phyloP scores from a whole-genome alignment of 2,888 invertebrate genomes.

The Caenorhabditis sp. region DNA sequence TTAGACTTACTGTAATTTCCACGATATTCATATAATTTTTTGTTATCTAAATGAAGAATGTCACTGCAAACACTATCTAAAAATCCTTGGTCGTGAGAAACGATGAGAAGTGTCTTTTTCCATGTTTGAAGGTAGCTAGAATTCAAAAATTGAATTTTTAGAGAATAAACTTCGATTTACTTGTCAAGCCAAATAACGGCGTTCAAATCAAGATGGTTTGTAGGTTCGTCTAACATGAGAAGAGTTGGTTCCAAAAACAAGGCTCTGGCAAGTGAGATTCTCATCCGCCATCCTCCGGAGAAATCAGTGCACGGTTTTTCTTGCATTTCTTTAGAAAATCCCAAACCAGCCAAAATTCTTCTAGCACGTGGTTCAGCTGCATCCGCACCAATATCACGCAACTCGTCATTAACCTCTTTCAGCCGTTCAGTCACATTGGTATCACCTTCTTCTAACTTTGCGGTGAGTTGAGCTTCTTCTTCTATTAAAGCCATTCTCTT shows the following conservation, averaged over 20 bases:
- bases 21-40: constrained; percentile 93
- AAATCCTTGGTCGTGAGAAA: constrained; percentile 99
- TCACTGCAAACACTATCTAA: constrained; percentile 99
- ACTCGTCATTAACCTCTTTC: constrained; percentile 86
- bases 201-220: constrained; percentile 97
- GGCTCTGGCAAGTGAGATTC: constrained; percentile 77
- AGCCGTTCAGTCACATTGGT: constrained; percentile 79
- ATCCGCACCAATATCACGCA: constrained; percentile 95
- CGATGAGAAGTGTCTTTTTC: constrained; percentile 97
- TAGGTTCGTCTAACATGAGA: constrained; percentile 96
- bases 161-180: constrained; percentile 77
- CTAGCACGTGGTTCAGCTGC: constrained; percentile 95
- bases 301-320: constrained; percentile 77
- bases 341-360: constrained; percentile 94
- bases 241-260: constrained; percentile 95
- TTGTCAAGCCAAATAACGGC: constrained; percentile 99
- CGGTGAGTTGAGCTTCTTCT: constrained; percentile 85
- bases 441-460: constrained; percentile 79
- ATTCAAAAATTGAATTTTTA: constrained; percentile 10
- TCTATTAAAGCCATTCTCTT: constrained; percentile 83
- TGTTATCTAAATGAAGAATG: constrained; percentile 93
- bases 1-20: constrained; percentile 83
- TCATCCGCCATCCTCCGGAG: constrained; percentile 95
- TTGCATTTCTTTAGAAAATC: constrained; percentile 83
- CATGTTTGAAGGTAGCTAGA: constrained; percentile 89